phyloP scores from a whole-genome alignment of 2,113 vertebrate species.

The Austrofundulus limnaeus region DNA sequence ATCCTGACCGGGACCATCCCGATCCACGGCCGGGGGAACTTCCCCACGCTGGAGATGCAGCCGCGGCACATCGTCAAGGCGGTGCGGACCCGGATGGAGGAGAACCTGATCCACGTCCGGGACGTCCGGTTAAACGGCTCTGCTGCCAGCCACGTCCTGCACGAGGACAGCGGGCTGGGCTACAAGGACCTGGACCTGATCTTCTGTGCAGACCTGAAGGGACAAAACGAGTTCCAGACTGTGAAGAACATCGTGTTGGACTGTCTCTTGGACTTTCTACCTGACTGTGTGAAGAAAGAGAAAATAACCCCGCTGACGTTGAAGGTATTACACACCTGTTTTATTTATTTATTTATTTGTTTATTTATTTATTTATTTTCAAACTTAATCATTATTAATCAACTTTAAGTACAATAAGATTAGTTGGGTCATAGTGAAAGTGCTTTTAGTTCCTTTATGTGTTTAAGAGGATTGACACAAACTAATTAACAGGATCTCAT shows the following conservation, averaged over 20 bases:
- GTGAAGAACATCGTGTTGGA: conserved; percentile 98
- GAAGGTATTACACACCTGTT: conserved; percentile 82
- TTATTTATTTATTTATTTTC: too few relatives aligned
- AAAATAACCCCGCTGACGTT: conserved; percentile 94
- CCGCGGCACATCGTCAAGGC: conserved; percentile 94
- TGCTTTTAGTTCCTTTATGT: conserved; percentile 51
- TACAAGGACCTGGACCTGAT: conserved; percentile 99
- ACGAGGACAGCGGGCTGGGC: conserved; percentile 94
- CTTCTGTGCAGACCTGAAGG: conserved; percentile 93
- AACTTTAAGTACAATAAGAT: conserved; percentile 54
- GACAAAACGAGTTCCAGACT: conserved; percentile 94
- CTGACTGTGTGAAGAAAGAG: conserved; percentile 96
- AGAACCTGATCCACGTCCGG: conserved; percentile 87
- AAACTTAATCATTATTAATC: too few relatives aligned
- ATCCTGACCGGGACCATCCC: conserved; percentile 96
- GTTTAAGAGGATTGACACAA: conserved; percentile 77
- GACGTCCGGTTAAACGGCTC: conserved; percentile 96
- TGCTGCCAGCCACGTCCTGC: conserved; percentile 94
- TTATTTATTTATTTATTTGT: conserved; percentile 18
- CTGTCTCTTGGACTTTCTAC: conserved; percentile 97
- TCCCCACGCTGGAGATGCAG: conserved; percentile 96
- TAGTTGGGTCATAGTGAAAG: conserved; percentile 62
- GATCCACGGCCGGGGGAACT: conserved; percentile 97
- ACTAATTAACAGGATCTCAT: conserved; percentile 71
- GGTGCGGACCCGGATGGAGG: conserved; percentile 91